phyloP scores from a whole-genome alignment of 2,797 vertebrate genomes.

The Parauchenoglanis punctatus region DNA sequence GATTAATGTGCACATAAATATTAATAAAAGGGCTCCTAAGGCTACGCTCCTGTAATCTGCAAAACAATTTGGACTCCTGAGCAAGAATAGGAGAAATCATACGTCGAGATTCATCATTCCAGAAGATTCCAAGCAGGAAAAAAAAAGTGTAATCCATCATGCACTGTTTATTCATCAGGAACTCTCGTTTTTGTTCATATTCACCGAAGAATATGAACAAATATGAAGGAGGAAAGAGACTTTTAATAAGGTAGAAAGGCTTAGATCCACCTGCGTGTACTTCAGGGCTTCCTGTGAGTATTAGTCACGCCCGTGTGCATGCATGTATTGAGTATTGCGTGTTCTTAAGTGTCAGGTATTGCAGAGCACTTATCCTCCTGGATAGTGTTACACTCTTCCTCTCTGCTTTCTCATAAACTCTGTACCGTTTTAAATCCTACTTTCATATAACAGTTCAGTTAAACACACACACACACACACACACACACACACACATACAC shows the following conservation, averaged over 20 bases:
- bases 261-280: slow-evolving; percentile 30
- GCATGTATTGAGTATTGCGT: not conserved
- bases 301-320: slow-evolving; percentile 10
- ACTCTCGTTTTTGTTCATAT: slow-evolving; percentile 23
- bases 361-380: slow-evolving; percentile 8
- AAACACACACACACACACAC: slow-evolving; percentile 9
- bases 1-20: slow-evolving; percentile 65
- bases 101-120: slow-evolving; percentile 52
- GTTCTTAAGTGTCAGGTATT: slow-evolving; percentile 8
- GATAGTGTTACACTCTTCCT: slow-evolving; percentile 9
- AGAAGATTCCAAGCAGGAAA: slow-evolving; percentile 37
- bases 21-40: slow-evolving; percentile 60
- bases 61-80: slow-evolving; percentile 61
- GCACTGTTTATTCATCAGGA: slow-evolving; percentile 48
- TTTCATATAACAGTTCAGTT: slow-evolving; percentile 8
- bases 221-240: slow-evolving; percentile 16
- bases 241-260: slow-evolving; percentile 29
- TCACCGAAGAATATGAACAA: slow-evolving; percentile 12
- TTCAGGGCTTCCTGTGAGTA: slow-evolving; percentile 10
- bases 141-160: slow-evolving; percentile 32
- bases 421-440: slow-evolving; percentile 21
- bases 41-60: slow-evolving; percentile 62
- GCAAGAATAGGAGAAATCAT: slow-evolving; percentile 48
- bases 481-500: slow-evolving; percentile 10
- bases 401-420: slow-evolving; percentile 4